Base-by-base conservation (phyloP, 2,888 invertebrate species). In the Beris chalybata region DNA sequence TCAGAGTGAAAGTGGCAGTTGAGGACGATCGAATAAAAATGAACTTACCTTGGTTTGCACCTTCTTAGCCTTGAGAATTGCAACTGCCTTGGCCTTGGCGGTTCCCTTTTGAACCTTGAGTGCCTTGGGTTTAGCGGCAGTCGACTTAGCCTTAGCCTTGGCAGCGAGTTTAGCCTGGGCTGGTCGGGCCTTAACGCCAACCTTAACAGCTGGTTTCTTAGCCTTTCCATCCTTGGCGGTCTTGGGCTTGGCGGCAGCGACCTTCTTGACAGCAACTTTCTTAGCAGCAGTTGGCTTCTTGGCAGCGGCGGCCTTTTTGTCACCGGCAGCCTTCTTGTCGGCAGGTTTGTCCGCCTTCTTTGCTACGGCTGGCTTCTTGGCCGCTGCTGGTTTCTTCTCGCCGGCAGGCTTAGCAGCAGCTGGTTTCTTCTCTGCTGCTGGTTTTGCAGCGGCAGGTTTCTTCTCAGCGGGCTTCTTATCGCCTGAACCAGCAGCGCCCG, bases 1-100 rank as follows among this genome's bases (percentile, higher is more conserved):
- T 83, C 82, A 83, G 52, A 56, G 76, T 67, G 30, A 66, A 45
- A 67, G 22, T 0, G 53, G 12, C 15, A 11, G 9, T 53, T 22
- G 22, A 1, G 22, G 7, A 53, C 12, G 12, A 9, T 30, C 15
- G n/a, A 15, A 15, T 54, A 15, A 31, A 22, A 30, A 68, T 64
- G 69, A 72, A 68, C 76, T 79, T 77, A 92, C 93, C 89, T 93
- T 94, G 74, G 89, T 90, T 80, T 92, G 93, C 15, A 90, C 88
- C 79, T 91, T 92, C 72, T 92, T 86, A 66, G 95, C 95, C 77
- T 92, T 93, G 61, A 87, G 84, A 70, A 92, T 71, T 64, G 81
- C 85, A 38, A 85, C 81, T 61, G 85, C 81, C 71, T 84, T 82
- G 58, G 85, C 81, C 71, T 83, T 85, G 63, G 84, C 83, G 66